Evolutionary conservation across 2,888 invertebrate species (phyloP), one percentile per base, ranked within the genome.

Genomic region (Octodonta nipae): DNA sequence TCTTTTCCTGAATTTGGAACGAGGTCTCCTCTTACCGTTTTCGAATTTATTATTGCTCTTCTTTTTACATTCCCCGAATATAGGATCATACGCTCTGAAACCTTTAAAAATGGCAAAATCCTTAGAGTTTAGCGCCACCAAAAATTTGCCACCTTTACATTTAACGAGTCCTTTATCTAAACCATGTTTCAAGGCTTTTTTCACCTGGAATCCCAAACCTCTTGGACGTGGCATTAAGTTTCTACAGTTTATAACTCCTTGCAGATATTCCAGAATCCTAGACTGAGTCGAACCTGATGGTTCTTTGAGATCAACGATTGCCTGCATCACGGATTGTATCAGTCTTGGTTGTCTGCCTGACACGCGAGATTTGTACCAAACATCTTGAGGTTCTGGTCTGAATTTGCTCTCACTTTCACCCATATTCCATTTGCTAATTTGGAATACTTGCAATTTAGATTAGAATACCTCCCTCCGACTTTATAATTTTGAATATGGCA

Each of bases 271-370:
- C 10, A 45, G 36, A 14, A 52, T 46, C 26, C 39, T 43, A 16
- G 38, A 42, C 35, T 46, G 44, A 3, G 45, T 46, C 1, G 50
- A 49, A 5, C 52, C 51, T 3, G 35, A 28, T 13, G 29, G 26
- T 27, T 52, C 51, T 26, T 42, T 44, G 5, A 52, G 34, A 26
- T 45, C 43, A 3, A 44, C 47, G 13, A 52, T 50, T n/a, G 50
- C 51, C 34, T 51, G 47, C 35, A 52, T 45, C 7, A 50, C 47
- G 26, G 43, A 39, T n/a, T 47, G 39, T 12, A 49, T 35, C 11
- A 40, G 41, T 22, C 36, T 30, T 5, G 47, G 49, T 35, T 47
- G 38, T 20, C 36, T 45, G 3, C 40, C 38, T 8, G 35, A 15
- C 6, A 37, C 28, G 32, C 41, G 44, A 38, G 46, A 40, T 15